These are phyloP conservation scores for Drosophila micromelanica DNA, from an alignment of 1,140 invertebrate genomes.

Conservation along the genomic window DNA sequence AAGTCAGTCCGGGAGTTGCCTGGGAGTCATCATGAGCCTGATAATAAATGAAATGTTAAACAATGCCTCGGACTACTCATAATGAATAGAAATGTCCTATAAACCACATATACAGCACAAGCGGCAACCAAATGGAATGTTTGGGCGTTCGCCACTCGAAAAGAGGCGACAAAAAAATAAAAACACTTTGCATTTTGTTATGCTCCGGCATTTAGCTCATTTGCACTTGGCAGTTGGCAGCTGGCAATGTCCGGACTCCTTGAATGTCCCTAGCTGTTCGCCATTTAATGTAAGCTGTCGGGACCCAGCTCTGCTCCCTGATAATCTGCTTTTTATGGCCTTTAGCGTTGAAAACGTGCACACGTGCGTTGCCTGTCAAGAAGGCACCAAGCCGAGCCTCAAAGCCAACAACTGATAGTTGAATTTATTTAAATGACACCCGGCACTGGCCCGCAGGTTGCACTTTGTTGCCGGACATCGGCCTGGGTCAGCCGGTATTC, in stretches of 20 bases:
- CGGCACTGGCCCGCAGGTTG: conserved; percentile 35
- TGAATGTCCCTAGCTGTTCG: conserved; percentile 23
- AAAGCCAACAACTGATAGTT: conserved; percentile 51
- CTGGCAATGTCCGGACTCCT: conserved; percentile 23
- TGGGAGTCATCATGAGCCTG: conserved; percentile 26
- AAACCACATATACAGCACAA: conserved; percentile 51
- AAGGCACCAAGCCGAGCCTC: conserved; percentile 15
- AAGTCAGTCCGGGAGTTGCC: background rate
- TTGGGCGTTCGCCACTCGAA: conserved; percentile 8
- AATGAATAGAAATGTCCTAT: conserved; percentile 80
- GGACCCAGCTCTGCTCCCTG: conserved; percentile 21
- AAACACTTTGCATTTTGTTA: conserved; percentile 59
- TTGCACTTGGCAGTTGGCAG: conserved; percentile 54
- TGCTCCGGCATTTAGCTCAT: conserved; percentile 63
- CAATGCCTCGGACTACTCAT: conserved; percentile 69
- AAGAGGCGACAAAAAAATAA: conserved; percentile 1
- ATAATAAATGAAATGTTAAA: conserved; percentile 75
- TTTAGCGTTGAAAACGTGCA: conserved; percentile 56
- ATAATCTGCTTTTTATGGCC: conserved; percentile 77
- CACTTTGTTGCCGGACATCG: background rate
- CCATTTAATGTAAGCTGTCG: conserved; percentile 60
- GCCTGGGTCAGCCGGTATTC: background rate
- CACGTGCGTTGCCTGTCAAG: conserved; percentile 69
- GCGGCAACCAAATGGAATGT: conserved; percentile 5
- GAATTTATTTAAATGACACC: conserved; percentile 75